Evolutionary conservation across 2,888 invertebrate species (phyloP).

Genomic region (Oithona nana): DNA sequence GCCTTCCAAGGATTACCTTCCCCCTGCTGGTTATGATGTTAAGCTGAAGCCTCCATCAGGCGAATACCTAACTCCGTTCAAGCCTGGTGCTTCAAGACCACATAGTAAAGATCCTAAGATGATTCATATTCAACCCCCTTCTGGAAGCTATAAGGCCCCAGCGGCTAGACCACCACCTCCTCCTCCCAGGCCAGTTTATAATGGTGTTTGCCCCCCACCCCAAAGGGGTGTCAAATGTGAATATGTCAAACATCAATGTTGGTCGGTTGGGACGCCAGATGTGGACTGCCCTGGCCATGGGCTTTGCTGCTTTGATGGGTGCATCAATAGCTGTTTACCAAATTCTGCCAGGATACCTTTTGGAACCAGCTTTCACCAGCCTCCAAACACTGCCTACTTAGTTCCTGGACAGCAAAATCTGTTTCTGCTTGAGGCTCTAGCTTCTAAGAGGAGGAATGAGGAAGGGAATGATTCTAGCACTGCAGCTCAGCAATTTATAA

Average conservation of each 20-base stretch:
- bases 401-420: background rate
- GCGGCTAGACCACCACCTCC: background rate
- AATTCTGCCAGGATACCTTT: background rate
- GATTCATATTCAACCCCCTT: background rate
- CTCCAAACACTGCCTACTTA: background rate
- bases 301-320: constrained; percentile 7
- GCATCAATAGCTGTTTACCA: constrained; percentile 2
- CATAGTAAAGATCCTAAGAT: background rate
- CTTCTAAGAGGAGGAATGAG: background rate
- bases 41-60: background rate
- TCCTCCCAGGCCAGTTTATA: background rate
- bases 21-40: background rate
- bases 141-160: background rate
- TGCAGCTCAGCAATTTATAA: background rate
- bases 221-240: background rate
- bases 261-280: constrained; percentile 4
- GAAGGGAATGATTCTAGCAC: background rate
- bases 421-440: too few species aligned
- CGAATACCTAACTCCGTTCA: background rate
- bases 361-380: background rate
- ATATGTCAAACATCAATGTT: constrained; percentile 4
- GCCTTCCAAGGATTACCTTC: background rate
- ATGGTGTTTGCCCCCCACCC: background rate
- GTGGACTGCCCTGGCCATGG: constrained; percentile 6
- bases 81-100: background rate